Evolutionary conservation across 2,797 vertebrate species (phyloP), one percentile per base, ranked within the genome.

Genomic region (Chromis chromis): DNA sequence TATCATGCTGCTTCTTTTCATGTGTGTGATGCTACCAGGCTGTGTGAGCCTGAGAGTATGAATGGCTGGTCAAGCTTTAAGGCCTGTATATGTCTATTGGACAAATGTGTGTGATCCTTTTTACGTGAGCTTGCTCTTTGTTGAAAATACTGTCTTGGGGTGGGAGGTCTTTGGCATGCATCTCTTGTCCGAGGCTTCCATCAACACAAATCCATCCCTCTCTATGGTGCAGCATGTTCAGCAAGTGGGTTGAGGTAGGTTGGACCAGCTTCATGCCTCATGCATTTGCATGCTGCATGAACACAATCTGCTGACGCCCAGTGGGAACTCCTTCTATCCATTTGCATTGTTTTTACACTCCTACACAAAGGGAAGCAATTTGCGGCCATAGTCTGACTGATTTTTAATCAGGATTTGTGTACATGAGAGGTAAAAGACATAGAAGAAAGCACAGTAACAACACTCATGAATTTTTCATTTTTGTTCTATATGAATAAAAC

Each of bases 231-330:
- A 62, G 78, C 68, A 58, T 72, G 70, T 83, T 87, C 60, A 78
- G 79, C 64, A 36, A 56, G 53, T 65, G 57, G 68, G 68, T 64
- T 84, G 44, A 65, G 67, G 77, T 74, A 72, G 60, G 73, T 74
- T 82, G 77, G 50, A 80, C 72, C 57, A n/a, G 77, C 77, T 82
- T 87, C 81, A 80, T 84, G 89, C 86, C 74, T 84, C 60, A 52
- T 52, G 74, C 84, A 86, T 93, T 91, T 88, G 82, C 89, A 93
- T 91, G 92, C 91, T 78, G 89, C 91, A 91, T 91, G 87, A 92
- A 91, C 88, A 84, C 88, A 89, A 89, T 90, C 82, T 89, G 78
- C 78, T 63, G 74, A 69, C 24, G 14, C 76, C 88, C 86, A 44
- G 59, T 79, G 90, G 86, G 88, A 89, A 74, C 82, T 52, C 65